These are phyloP conservation scores for Dermochelys coriacea DNA, from an alignment of 2,797 vertebrate genomes.

Conservation along the genomic window DNA sequence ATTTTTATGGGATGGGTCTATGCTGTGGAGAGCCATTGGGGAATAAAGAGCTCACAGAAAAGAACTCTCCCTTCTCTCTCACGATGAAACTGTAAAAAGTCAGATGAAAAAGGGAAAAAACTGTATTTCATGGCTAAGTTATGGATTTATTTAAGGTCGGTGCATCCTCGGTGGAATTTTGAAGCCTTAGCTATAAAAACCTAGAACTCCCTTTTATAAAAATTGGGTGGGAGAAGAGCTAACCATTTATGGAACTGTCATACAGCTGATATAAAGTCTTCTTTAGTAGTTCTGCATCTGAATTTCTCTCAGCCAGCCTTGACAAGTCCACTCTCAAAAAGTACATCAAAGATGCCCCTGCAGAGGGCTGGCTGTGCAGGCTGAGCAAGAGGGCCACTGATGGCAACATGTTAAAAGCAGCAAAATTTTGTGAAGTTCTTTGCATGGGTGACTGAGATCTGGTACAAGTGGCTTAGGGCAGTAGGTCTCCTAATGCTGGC, in stretches of 20 bases:
- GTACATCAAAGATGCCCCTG: not conserved
- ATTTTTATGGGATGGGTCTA: not conserved
- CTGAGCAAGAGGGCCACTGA: not conserved
- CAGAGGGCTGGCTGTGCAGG: not conserved
- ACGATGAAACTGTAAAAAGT: not conserved
- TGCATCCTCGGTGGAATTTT: not conserved
- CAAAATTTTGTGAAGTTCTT: not conserved
- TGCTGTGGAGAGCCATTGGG: not conserved
- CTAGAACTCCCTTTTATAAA: not conserved
- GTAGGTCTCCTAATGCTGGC: fast-evolving
- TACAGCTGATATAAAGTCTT: not conserved
- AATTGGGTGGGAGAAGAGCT: not conserved
- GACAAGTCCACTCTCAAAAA: not conserved
- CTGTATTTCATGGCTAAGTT: not conserved
- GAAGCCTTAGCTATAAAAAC: not conserved
- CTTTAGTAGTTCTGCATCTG: not conserved
- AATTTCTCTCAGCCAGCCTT: not conserved
- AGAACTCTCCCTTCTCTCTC: not conserved
- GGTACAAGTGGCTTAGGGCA: fast-evolving
- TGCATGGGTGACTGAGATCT: fast-evolving
- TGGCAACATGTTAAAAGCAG: not conserved
- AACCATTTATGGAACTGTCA: not conserved
- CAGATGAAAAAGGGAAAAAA: not conserved
- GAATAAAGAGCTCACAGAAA: not conserved
- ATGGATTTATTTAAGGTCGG: not conserved